A percentile compares a stretch with the other conserved stretches of the same genome.
These are phyloP conservation scores for Pandemis corylana DNA, from an alignment of 2,888 invertebrate species.

Conservation along the genomic window DNA sequence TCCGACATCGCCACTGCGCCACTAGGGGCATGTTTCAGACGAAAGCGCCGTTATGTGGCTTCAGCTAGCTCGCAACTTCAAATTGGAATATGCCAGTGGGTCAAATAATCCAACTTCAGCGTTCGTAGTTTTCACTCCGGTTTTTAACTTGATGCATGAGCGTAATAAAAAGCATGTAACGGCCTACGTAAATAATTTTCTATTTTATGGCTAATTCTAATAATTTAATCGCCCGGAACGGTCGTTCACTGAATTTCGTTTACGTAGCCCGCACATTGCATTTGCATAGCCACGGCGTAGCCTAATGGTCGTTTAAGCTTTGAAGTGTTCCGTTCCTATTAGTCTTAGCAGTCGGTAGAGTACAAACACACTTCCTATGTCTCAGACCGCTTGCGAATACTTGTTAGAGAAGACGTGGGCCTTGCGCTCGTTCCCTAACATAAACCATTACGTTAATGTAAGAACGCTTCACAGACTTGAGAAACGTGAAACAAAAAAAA, in stretches of 20 bases:
- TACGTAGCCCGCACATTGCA: neutral
- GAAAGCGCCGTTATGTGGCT: slow-evolving; percentile 18
- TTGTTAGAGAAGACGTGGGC: neutral
- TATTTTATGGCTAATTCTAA: slow-evolving; percentile 2
- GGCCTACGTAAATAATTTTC: neutral
- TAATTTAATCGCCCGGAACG: neutral
- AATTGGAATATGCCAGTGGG: slow-evolving; percentile 39
- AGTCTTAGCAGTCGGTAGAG: neutral
- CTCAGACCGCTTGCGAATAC: neutral
- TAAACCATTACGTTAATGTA: neutral
- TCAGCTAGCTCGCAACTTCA: slow-evolving; percentile 26
- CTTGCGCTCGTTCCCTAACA: neutral
- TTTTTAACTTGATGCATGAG: slow-evolving; percentile 6
- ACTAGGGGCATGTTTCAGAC: slow-evolving; percentile 26
- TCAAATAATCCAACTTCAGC: slow-evolving; percentile 38
- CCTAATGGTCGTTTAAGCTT: neutral
- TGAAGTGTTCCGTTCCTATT: neutral
- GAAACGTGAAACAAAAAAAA: too few species aligned
- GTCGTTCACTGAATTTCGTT: neutral
- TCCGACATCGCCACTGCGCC: slow-evolving; percentile 7
- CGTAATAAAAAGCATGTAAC: slow-evolving; percentile 6
- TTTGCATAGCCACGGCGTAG: neutral
- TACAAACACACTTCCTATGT: neutral
- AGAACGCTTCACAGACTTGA: too few species aligned
- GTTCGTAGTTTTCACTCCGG: slow-evolving; percentile 22